Evolutionary conservation across 2,888 invertebrate species (phyloP).

Genomic region (Tachina fera): DNA sequence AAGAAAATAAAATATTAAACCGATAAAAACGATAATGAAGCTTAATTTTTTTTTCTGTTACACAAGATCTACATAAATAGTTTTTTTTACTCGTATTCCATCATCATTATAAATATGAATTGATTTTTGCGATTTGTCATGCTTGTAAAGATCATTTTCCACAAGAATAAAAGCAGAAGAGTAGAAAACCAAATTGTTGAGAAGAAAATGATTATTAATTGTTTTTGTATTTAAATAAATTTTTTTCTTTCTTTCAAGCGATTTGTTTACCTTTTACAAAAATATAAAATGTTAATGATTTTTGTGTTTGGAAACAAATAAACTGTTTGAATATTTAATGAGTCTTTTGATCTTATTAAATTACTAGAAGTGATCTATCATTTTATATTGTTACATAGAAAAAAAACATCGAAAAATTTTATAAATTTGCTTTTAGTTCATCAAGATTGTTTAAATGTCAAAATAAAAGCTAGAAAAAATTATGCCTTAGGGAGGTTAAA

Average conservation of each 20-base stretch:
- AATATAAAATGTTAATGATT: conserved; percentile 62
- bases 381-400: conserved; percentile 2
- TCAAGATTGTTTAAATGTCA: conserved; percentile 39
- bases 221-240: conserved; percentile 69
- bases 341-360: conserved; percentile 56
- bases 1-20: conserved; percentile 21
- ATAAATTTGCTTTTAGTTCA: conserved; percentile 57
- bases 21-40: conserved; percentile 64
- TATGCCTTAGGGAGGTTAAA: background rate
- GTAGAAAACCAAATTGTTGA: conserved; percentile 43
- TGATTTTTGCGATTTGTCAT: conserved; percentile 72
- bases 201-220: conserved; percentile 66
- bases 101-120: conserved; percentile 71
- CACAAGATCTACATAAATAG: conserved; percentile 64
- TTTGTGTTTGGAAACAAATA: conserved; percentile 46
- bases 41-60: conserved; percentile 44
- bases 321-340: conserved; percentile 64
- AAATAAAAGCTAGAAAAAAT: conserved; percentile 35
- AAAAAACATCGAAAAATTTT: background rate
- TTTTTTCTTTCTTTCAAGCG: conserved; percentile 39
- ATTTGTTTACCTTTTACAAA: conserved; percentile 60
- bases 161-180: background rate
- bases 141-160: conserved; percentile 64
- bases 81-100: conserved; percentile 44
- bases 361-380: conserved; percentile 58